phyloP scores from a whole-genome alignment of 2,113 vertebrate species.

The Prunella himalayana region DNA sequence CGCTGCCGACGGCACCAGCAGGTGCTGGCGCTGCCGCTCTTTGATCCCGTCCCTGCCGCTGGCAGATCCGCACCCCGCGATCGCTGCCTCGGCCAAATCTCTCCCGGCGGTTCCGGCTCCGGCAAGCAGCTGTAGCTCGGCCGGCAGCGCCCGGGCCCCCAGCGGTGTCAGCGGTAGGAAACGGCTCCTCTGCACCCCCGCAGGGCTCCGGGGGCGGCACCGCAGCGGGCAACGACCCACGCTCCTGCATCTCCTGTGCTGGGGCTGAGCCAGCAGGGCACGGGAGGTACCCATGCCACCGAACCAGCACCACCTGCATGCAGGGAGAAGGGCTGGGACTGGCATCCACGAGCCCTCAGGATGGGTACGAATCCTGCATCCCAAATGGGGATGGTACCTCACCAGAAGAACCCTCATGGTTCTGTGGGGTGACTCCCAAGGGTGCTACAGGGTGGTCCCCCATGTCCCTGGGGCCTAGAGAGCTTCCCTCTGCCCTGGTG shows the following conservation, averaged over 20 bases:
- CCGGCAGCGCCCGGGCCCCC: not conserved
- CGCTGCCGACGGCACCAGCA: not conserved
- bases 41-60: conserved; percentile 9
- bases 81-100: not conserved
- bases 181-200: not conserved
- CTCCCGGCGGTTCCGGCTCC: not conserved
- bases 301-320: accelerated
- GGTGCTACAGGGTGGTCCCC: not conserved
- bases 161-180: not conserved
- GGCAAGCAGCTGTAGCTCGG: not conserved
- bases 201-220: not conserved
- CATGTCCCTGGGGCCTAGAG: not conserved
- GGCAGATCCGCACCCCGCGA: not conserved
- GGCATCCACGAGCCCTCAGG: accelerated
- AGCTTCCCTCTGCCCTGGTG: accelerated
- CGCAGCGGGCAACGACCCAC: not conserved
- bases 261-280: accelerated
- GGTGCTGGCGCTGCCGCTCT: not conserved
- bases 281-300: accelerated
- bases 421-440: not conserved
- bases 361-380: not conserved
- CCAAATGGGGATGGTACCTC: accelerated
- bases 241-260: not conserved
- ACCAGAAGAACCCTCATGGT: not conserved
- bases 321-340: not conserved